Evolutionary conservation across 1,140 invertebrate genomes (phyloP).

Genomic region (Tribolium madens): DNA sequence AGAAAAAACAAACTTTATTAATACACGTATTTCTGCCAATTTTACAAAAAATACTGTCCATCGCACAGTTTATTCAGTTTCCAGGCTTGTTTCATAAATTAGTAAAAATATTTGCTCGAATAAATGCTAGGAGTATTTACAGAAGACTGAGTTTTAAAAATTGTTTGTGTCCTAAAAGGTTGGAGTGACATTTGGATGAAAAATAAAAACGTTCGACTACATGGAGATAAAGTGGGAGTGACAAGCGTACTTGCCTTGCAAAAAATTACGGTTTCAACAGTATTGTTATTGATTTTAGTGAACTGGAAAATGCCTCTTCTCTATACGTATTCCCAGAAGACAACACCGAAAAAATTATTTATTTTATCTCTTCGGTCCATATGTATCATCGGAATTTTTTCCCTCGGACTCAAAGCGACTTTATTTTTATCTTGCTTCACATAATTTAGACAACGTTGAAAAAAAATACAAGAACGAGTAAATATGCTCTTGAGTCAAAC

Average conservation of each 20-base stretch:
- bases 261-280: constrained; percentile 27
- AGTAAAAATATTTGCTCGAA: neutral
- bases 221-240: constrained; percentile 13
- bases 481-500: too few relatives aligned
- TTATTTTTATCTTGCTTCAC: neutral
- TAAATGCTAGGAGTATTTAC: neutral
- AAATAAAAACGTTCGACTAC: constrained; percentile 20
- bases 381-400: constrained; percentile 4
- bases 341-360: constrained; percentile 2
- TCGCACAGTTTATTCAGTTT: neutral
- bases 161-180: neutral
- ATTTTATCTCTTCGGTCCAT: neutral
- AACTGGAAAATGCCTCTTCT: constrained; percentile 12
- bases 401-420: neutral
- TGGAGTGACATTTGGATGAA: constrained; percentile 13
- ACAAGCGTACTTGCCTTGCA: constrained; percentile 6
- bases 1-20: too few relatives aligned
- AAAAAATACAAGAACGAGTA: too few relatives aligned
- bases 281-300: constrained; percentile 26
- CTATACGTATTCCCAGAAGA: constrained; percentile 7
- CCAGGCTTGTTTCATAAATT: neutral
- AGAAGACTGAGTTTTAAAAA: neutral
- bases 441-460: neutral
- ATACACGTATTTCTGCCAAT: too few relatives aligned
- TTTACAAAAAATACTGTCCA: too few relatives aligned